A percentile compares a stretch with the other conserved stretches of the same genome.
These are phyloP conservation scores for Cryptocephalus moraei DNA, from an alignment of 2,888 invertebrate species.

Conservation along the genomic window DNA sequence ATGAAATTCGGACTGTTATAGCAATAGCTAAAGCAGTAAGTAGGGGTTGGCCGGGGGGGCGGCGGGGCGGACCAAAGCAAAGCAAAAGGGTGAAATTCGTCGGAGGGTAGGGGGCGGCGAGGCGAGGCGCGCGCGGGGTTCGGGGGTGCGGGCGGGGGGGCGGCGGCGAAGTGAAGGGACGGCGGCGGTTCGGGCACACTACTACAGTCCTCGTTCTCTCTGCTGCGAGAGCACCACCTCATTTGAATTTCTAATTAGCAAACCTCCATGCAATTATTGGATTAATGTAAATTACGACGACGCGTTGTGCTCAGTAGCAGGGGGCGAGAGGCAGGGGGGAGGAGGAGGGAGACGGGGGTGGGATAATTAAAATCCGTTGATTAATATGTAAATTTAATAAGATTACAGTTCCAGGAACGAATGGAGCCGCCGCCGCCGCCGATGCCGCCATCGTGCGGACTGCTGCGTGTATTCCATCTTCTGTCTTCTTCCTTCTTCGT, in stretches of 20 bases:
- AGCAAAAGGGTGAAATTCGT: slow-evolving; percentile 7
- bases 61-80: not conserved
- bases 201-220: slow-evolving; percentile 16
- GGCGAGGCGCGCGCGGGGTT: slow-evolving; percentile 5
- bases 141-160: slow-evolving; percentile 12
- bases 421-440: slow-evolving; percentile 30
- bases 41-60: slow-evolving; percentile 6
- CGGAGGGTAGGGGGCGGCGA: slow-evolving; percentile 10
- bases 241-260: slow-evolving; percentile 86
- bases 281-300: slow-evolving; percentile 67
- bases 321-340: slow-evolving; percentile 36
- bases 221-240: slow-evolving; percentile 21
- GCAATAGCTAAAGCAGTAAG: slow-evolving; percentile 21
- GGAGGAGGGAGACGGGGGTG: slow-evolving; percentile 43
- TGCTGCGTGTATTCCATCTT: slow-evolving; percentile 1
- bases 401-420: slow-evolving; percentile 91
- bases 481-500: slow-evolving; percentile 8
- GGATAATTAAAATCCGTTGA: slow-evolving; percentile 97
- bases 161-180: slow-evolving; percentile 7
- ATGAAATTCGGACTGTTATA: slow-evolving; percentile 39
- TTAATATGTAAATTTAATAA: slow-evolving; percentile 98
- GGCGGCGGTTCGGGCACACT: slow-evolving; percentile 31
- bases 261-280: slow-evolving; percentile 89
- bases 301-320: slow-evolving; percentile 39
- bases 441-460: slow-evolving; percentile 5